Base-by-base conservation (phyloP, 2,113 vertebrate genomes). In the Merops nubicus region DNA sequence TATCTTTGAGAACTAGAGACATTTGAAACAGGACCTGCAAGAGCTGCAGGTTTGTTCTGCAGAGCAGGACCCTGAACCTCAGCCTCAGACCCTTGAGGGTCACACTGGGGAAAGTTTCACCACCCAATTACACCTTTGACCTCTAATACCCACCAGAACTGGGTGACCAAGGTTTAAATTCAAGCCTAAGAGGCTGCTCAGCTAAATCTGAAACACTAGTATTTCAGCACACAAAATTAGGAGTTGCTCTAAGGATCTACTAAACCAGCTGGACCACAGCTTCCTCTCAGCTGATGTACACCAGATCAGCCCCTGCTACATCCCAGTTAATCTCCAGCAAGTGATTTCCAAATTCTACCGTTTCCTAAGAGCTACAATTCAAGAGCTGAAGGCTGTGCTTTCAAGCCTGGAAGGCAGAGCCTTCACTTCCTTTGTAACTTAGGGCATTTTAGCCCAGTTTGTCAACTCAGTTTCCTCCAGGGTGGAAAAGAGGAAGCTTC, bases 401-500 rank as follows among this genome's bases (percentile, higher is more conserved):
- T 36, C 6, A 2, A 18, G 3, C 22, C 19, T 82, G 19, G 7
- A 76, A 90, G 19, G 26, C 2, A 26, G 22, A 57, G 26, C 23
- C 21, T 73, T 48, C 6, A 3, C 69, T 67, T 85, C 50, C 60
- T 47, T n/a, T 50, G 20, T 17, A 86, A 83, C 60, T 84, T 40
- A 60, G 28, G 63, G 36, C 64, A 68, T 50, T 91, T 57, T 12
- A 50, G 59, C 76, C 74, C 50, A 20, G 16, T 77, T 42, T 89
- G 78, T 34, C 26, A 1, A 87, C 47, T 70, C 80, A 15, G 69
- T 84, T 96, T 70, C 80, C 91, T 87, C 51, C 50, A 48, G 25
- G 11, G 56, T 84, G 34, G 54, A 95, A 95, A 95, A 96, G 92
- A 86, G 93, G 94, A 96, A 97, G 79, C 79, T 88, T 51, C 59